Conservation (phyloP, 1,140 invertebrate genomes). For the Apis laboriosa region DNA sequence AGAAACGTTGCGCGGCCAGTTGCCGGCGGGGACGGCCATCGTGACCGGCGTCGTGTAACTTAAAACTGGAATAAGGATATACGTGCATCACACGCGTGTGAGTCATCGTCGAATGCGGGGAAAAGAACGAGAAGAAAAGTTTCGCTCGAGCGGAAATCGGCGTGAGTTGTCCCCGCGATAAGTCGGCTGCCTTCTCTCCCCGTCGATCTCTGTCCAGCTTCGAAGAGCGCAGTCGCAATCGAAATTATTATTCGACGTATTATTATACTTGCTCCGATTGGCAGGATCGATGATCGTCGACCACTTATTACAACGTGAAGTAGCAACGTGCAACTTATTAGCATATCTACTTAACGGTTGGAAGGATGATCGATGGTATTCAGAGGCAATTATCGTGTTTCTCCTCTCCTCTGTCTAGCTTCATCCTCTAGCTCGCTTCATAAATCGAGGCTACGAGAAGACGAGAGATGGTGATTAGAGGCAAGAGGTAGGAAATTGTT, state of each 20-base stretch:
- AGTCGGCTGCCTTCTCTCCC: not conserved
- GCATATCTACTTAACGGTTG: conserved; percentile 35
- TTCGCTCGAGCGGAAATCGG: not conserved
- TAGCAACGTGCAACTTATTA: conserved; percentile 48
- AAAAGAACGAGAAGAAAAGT: not conserved
- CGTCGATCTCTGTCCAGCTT: no score
- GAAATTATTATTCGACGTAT: conserved; percentile 27
- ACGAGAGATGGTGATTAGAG: conserved; percentile 10
- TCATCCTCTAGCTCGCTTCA: conserved; percentile 1
- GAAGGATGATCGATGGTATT: conserved; percentile 43
- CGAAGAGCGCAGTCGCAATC: not conserved
- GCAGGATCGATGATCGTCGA: conserved; percentile 8
- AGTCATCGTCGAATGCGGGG: conserved; percentile 23
- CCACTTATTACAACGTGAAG: conserved; percentile 37
- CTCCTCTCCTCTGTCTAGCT: no score
- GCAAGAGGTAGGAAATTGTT: not conserved
- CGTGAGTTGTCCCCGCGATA: not conserved
- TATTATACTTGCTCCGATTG: conserved; percentile 42
- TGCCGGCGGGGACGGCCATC: not conserved
- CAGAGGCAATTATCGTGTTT: conserved; percentile 50
- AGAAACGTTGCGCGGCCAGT: conserved; percentile 21
- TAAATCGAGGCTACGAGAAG: conserved; percentile 27
- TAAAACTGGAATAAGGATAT: conserved; percentile 43
- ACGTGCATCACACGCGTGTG: conserved; percentile 18
- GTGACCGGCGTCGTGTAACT: conserved; percentile 31